These are phyloP conservation scores for Lates japonicus DNA, from an alignment of 2,797 vertebrate species.

Conservation along the genomic window DNA sequence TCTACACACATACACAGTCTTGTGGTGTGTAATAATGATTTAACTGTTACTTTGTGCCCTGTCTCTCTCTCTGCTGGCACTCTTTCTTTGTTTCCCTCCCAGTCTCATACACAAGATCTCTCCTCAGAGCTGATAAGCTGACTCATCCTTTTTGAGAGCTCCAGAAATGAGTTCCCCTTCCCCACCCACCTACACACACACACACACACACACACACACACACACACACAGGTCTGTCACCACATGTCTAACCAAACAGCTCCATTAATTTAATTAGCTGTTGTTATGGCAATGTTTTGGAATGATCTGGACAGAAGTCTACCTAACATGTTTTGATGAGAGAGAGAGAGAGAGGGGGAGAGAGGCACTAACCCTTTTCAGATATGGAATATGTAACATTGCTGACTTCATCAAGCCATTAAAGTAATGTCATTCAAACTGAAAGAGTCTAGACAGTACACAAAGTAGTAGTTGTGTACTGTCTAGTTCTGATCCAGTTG, in stretches of 20 bases:
- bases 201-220: not conserved
- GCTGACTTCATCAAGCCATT: no score
- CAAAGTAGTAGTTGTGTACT: no score
- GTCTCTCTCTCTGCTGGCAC: not conserved
- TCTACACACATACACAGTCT: not conserved
- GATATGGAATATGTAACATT: no score
- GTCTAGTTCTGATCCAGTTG: no score
- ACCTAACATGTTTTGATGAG: no score
- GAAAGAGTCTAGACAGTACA: no score
- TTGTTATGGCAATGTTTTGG: not conserved
- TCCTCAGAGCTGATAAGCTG: not conserved
- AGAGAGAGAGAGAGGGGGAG: no score
- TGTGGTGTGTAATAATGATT: not conserved
- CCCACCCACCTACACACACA: not conserved
- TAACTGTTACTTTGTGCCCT: not conserved
- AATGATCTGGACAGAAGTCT: not conserved
- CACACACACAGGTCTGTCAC: constrained; percentile 3
- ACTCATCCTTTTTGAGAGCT: not conserved
- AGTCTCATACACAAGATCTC: not conserved
- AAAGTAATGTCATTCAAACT: no score
- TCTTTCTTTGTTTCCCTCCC: not conserved
- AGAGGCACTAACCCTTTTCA: no score
- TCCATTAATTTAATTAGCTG: not conserved
- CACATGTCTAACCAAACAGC: not conserved
- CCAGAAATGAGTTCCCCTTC: not conserved